phyloP scores from a whole-genome alignment of 2,888 invertebrate genomes.

The Catotricha subobsoleta region DNA sequence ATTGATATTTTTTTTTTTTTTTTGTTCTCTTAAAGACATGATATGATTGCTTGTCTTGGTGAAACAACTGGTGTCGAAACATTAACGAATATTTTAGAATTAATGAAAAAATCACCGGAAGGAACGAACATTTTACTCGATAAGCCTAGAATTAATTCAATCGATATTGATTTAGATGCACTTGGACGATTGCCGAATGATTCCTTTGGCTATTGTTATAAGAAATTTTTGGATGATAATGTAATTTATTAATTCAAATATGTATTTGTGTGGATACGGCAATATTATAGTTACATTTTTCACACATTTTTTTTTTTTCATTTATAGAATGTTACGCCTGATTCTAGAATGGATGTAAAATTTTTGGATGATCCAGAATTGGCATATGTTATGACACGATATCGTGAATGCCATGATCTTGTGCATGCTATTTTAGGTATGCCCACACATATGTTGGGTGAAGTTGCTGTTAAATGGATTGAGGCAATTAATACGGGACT shows the following conservation, averaged over 20 bases:
- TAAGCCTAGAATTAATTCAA: constrained; percentile 73
- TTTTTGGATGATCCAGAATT: constrained; percentile 76
- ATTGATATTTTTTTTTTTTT: neutral
- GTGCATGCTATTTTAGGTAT: constrained; percentile 79
- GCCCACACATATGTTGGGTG: constrained; percentile 83
- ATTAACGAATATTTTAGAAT: constrained; percentile 46
- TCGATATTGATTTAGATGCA: constrained; percentile 54
- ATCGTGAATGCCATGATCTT: constrained; percentile 92
- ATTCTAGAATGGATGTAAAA: constrained; percentile 73
- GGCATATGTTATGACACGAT: constrained; percentile 93
- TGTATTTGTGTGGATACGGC: neutral
- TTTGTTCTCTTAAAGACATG: constrained; percentile 36
- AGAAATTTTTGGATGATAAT: constrained; percentile 63
- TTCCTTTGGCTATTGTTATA: constrained; percentile 74
- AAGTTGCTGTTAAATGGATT: constrained; percentile 94
- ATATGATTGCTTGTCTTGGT: constrained; percentile 89
- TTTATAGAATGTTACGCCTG: constrained; percentile 63
- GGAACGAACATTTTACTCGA: constrained; percentile 57
- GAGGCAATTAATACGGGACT: constrained; percentile 89
- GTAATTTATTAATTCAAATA: constrained; percentile 34
- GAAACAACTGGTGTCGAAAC: constrained; percentile 71
- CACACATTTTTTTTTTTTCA: neutral
- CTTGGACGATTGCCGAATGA: constrained; percentile 54
- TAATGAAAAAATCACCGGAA: constrained; percentile 61
- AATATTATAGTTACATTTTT: neutral